phyloP scores from a whole-genome alignment of 2,888 invertebrate species.

The Scaeva pyrastri region DNA sequence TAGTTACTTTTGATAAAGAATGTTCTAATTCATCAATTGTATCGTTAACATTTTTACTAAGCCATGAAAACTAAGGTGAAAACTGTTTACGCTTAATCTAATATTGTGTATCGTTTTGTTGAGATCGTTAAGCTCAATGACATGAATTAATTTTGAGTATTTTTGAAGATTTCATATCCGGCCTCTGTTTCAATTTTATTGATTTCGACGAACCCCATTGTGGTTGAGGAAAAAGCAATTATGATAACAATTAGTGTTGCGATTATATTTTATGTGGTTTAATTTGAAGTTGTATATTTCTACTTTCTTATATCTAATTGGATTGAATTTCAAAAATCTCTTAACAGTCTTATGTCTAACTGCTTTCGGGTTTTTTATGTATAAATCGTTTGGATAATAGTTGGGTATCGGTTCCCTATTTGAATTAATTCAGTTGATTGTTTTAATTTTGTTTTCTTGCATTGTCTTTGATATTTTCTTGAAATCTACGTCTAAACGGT shows the following conservation, averaged over 20 bases:
- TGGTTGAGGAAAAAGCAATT: conserved; percentile 4
- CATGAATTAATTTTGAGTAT: conserved; percentile 50
- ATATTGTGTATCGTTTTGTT: conserved; percentile 30
- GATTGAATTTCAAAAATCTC: not conserved
- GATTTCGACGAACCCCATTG: no score
- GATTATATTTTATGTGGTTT: not conserved
- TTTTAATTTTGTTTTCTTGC: conserved; percentile 2
- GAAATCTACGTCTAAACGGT: conserved; percentile 25
- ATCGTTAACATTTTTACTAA: conserved; percentile 34
- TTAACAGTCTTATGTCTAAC: not conserved
- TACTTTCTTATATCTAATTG: not conserved
- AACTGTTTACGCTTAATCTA: conserved; percentile 30
- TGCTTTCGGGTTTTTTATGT: conserved; percentile 42
- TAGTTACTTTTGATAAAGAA: conserved; percentile 29
- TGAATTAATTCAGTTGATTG: not conserved
- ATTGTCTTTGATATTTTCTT: not conserved
- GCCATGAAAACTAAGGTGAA: conserved; percentile 29
- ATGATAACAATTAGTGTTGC: no score
- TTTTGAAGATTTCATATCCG: conserved; percentile 20
- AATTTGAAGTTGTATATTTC: conserved; percentile 4
- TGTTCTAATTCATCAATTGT: conserved; percentile 48
- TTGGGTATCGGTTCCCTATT: not conserved
- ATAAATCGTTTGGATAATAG: conserved; percentile 23
- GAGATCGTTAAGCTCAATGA: conserved; percentile 47
- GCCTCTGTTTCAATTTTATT: not conserved